Conservation (phyloP, 2,113 vertebrate species). For the Macroglossus sobrinus region DNA sequence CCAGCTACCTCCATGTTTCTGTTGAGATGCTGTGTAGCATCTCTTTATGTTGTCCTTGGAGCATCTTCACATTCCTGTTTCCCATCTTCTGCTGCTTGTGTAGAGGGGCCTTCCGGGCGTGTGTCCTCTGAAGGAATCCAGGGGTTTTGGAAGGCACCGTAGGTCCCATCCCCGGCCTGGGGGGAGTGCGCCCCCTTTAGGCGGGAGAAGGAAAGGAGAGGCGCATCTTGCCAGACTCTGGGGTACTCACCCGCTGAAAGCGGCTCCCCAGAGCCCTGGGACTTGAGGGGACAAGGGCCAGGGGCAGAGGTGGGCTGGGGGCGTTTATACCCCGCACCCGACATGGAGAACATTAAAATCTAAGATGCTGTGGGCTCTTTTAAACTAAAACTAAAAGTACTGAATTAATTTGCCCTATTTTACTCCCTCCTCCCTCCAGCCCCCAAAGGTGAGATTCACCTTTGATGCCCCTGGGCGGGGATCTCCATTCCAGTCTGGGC, state of each 20-base stretch:
- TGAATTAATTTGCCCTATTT: background rate
- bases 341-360: background rate
- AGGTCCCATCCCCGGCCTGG: no score
- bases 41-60: background rate
- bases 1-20: background rate
- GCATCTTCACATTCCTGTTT: background rate
- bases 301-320: accelerated
- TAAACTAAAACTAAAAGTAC: background rate
- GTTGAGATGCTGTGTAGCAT: background rate
- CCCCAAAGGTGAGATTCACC: background rate
- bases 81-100: background rate
- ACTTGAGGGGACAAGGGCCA: background rate
- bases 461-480: accelerated
- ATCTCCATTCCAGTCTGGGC: no score
- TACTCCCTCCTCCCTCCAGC: background rate
- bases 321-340: background rate
- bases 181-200: conserved; percentile 24
- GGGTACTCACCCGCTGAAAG: accelerated
- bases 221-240: accelerated
- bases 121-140: background rate
- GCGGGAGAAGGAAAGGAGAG: background rate
- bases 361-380: background rate
- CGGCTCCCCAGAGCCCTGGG: accelerated
- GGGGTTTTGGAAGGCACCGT: background rate
- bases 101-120: background rate